Evolutionary conservation across 2,888 invertebrate genomes (phyloP), one percentile per base, ranked within the genome.

Genomic region (Conistra vaccinii): DNA sequence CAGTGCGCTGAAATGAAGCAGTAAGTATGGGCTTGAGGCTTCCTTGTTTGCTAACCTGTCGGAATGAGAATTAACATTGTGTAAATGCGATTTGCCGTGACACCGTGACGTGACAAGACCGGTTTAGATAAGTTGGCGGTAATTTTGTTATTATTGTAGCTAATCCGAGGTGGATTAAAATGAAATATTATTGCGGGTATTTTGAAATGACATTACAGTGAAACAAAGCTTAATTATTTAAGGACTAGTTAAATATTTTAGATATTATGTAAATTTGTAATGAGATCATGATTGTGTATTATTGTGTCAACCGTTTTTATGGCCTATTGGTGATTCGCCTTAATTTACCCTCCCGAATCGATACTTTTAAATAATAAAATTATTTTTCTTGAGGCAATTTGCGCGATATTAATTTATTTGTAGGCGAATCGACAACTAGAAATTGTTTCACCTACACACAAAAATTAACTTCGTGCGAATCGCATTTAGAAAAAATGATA

Each of bases 1-100:
- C 92, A 85, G 80, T 73, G 39, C 29, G 72, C 73, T 78, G 60
- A 83, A 83, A 85, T 85, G 57, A 83, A 83, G 78, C 48, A 81
- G 69, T 83, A 81, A 85, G 71, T 81, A 74, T 60, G 57, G 45
- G 71, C 78, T 58, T 10, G 35, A 67, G 62, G 67, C 73, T 58
- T 84, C 65, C 83, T 76, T 76, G 85, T 83, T 85, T 82, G 61
- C 61, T 51, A 84, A 76, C 67, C 70, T 79, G 84, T 73, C 61
- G 53, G 67, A 85, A 81, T 73, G 82, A 68, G 70, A 81, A 85
- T 83, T 81, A 83, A 77, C 85, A 73, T 81, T 84, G 72, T 69
- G 81, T 80, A 73, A 83, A 81, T 62, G 73, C 73, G 77, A 83
- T 77, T 83, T 83, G 48, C 69, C 85, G 72, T 85, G 82, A 85